A percentile compares a stretch with the other conserved stretches of the same genome.
These are phyloP conservation scores for Mastigias papua DNA, from an alignment of 30 jellyfish, hydroid and myxozoan genomes.

Conservation along the genomic window DNA sequence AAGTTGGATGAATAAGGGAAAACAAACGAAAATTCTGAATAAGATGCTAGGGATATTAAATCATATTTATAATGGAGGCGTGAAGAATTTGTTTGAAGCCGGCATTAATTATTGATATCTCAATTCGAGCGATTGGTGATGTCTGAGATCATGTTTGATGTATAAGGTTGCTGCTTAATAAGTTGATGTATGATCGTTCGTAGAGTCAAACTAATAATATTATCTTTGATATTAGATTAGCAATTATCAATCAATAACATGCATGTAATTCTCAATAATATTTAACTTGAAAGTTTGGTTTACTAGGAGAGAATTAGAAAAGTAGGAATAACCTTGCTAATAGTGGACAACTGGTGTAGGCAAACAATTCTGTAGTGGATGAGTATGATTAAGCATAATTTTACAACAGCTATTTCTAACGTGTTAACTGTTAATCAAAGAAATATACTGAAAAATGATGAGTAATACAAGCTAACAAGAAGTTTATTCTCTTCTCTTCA, in stretches of 20 bases:
- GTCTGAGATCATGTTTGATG: slow-evolving; percentile 4
- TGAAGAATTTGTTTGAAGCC: background rate
- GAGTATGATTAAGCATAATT: too few species aligned
- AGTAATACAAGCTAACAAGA: slow-evolving; percentile 1
- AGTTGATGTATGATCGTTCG: too few species aligned
- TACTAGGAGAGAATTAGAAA: too few species aligned
- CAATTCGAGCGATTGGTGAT: background rate
- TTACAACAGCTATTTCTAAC: background rate
- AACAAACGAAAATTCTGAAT: too few species aligned
- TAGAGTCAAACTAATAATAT: background rate
- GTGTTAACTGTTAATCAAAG: background rate
- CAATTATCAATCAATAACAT: too few species aligned
- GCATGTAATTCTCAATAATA: too few species aligned
- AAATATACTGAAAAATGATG: background rate
- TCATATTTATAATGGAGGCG: background rate
- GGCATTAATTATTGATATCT: too few species aligned
- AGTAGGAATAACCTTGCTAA: too few species aligned
- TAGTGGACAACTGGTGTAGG: too few species aligned
- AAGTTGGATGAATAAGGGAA: background rate
- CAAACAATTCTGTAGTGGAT: too few species aligned
- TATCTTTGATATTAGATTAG: too few species aligned
- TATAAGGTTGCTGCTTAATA: slow-evolving; percentile 23
- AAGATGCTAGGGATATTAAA: background rate
- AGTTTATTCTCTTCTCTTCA: background rate
- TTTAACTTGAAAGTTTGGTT: too few species aligned